These are phyloP conservation scores for zebrafish (Danio rerio) DNA, from an alignment of 2,113 vertebrate genomes.

Conservation along the genomic window GRCz12tu NC_133185.1:42011001-42011500, in stretches of 20 bases:
- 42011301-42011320: background rate
- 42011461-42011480: too few species aligned
- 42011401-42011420: too few species aligned
- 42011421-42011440: too few species aligned
- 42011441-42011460: too few species aligned
- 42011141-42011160: constrained; percentile 10
- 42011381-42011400: background rate
- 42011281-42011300: background rate
- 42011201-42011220: background rate
- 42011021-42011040: constrained; percentile 1
- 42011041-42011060: background rate
- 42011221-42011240: background rate
- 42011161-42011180: constrained; percentile 19
- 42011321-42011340: background rate
- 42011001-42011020: background rate
- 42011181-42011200: constrained; percentile 17
- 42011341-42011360: background rate
- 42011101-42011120: constrained; percentile 19
- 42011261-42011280: background rate
- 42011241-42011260: background rate
- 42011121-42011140: background rate
- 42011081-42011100: constrained; percentile 20
- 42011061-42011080: background rate
- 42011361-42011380: background rate
- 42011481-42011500: too few species aligned